Evolutionary conservation across 2,797 vertebrate genomes (phyloP), one percentile per base, ranked within the genome.

Genomic region (Rallus crepitans): DNA sequence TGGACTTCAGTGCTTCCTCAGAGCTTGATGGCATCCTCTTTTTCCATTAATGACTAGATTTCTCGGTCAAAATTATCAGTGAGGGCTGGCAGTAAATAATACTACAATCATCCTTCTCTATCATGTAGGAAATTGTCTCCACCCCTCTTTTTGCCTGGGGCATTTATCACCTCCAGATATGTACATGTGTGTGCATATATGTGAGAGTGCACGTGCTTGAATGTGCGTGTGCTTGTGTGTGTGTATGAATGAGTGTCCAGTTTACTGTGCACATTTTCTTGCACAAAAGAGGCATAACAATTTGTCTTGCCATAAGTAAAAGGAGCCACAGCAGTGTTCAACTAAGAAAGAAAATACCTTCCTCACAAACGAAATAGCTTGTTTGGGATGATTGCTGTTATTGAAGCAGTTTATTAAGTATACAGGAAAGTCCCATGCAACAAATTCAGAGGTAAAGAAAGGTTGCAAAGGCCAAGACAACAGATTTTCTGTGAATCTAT

Each of bases 391-490:
- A 84, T 91, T 96, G 63, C 73, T 91, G 59, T 87, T 85, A 93
- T 86, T 86, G 70, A 79, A 82, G 75, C 37, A 69, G 88, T 94
- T 94, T 96, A 96, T 93, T 94, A 93, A 85, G 71, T 52, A 71
- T 59, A 96, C n/a, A 71, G 48, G 57, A 64, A 93, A 87, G 78
- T 80, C 60, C 78, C 92, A 57, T 69, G 61, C n/a, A 90, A 82
- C 37, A 78, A 90, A 79, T 82, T 76, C 57, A 78, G 45, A 84
- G 13, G 50, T 53, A 91, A 89, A 57, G 57, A 81, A 96, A 93
- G 72, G 55, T 81, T 91, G 28, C 80, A 94, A 96, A 96, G 82
- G 68, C 28, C 84, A 72, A 72, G 35, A 71, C 30, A 87, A 56
- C 39, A 71, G 15, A 70, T 56, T 12, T 75, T 93, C 61, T 94